These are phyloP conservation scores for Phlogophora meticulosa DNA, from an alignment of 2,888 invertebrate species.

Conservation along the genomic window DNA sequence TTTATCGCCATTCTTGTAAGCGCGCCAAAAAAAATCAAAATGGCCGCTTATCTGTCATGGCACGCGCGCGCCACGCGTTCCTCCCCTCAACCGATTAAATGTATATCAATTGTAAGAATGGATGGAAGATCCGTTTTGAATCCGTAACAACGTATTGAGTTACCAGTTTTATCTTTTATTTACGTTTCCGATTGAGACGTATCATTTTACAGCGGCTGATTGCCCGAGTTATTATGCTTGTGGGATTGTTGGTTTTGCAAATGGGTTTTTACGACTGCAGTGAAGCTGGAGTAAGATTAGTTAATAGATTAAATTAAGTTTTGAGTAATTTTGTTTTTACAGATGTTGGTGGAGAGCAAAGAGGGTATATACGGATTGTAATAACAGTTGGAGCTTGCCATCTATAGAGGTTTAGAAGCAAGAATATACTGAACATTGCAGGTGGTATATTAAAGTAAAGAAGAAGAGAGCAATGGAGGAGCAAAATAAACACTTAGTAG, in stretches of 20 bases:
- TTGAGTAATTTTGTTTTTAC: slow-evolving; percentile 38
- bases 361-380: too few species aligned
- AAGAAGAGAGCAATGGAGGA: too few species aligned
- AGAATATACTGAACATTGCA: too few species aligned
- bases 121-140: slow-evolving; percentile 80
- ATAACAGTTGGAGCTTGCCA: too few species aligned
- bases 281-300: slow-evolving; percentile 6
- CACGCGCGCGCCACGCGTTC: slow-evolving; percentile 85
- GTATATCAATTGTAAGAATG: slow-evolving; percentile 81
- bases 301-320: slow-evolving; percentile 16
- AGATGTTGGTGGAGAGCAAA: slow-evolving; percentile 12
- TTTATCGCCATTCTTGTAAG: slow-evolving; percentile 58
- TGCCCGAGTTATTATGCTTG: slow-evolving; percentile 53
- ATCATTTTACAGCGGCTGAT: slow-evolving; percentile 82
- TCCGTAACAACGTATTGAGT: slow-evolving; percentile 85
- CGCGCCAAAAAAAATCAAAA: slow-evolving; percentile 70
- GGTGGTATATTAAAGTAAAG: too few species aligned
- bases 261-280: slow-evolving; percentile 63
- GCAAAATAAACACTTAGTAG: too few species aligned
- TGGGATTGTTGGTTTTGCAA: slow-evolving; percentile 79
- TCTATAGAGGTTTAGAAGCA: too few species aligned
- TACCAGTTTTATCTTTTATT: slow-evolving; percentile 88
- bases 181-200: slow-evolving; percentile 87
- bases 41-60: slow-evolving; percentile 78
- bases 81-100: slow-evolving; percentile 79